Evolutionary conservation across 2,888 invertebrate genomes (phyloP), one percentile per base, ranked within the genome.

Genomic region (Tethea ocularis): DNA sequence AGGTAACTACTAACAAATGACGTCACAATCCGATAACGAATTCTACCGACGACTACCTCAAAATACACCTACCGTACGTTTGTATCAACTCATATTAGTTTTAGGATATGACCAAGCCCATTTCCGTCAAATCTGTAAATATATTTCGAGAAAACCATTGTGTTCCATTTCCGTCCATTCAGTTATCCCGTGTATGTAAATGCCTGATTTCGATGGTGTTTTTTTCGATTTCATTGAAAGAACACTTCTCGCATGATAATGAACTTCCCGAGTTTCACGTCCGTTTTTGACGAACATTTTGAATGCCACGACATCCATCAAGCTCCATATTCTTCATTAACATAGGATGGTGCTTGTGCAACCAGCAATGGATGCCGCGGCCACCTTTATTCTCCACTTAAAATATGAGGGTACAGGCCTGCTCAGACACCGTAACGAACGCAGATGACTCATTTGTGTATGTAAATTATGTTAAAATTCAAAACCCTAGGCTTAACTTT

Each of bases 91-190:
- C 24, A 24, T 24, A n/a, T 36, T 36, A 20, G 17, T 20, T 2
- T 53, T 53, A 33, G 54, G 57, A 57, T 57, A 56, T 56, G 51
- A 52, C 33, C 57, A 67, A 71, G 65, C 75, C 73, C 72, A 64
- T 67, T 73, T 79, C 79, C 75, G 71, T 61, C 71, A 69, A 75
- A 74, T 71, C 74, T 69, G 62, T 64, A 71, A 70, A 71, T 69
- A 75, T 70, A 75, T 75, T 80, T 83, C 80, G 79, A 78, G 80
- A 85, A 87, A 81, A 77, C 81, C 83, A 85, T 88, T 86, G 86
- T 84, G 77, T 77, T 81, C 79, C 80, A 77, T 84, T 86, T 91
- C 91, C 91, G 89, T 76, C 82, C 88, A 87, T 89, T 89, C 80
- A 84, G 78, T 82, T 80, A 78, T 82, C 79, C 80, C 77, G 80